These are phyloP conservation scores for Shinisaurus crocodilurus DNA, from an alignment of 2,113 vertebrate genomes.

Conservation along the genomic window DNA sequence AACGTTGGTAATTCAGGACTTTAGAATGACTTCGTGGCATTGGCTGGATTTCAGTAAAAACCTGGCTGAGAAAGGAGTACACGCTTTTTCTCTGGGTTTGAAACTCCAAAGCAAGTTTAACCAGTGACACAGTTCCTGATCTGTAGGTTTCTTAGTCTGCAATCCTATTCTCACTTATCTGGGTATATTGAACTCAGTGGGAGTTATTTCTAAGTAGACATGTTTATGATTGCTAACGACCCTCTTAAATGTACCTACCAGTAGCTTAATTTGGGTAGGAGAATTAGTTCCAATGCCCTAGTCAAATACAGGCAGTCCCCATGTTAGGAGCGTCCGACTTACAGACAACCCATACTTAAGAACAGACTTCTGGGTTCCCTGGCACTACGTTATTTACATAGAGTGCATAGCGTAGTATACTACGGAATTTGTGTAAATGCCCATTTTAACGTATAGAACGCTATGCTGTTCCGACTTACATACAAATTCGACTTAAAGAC, in stretches of 20 bases:
- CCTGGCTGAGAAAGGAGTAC: not conserved
- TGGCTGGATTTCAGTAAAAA: not conserved
- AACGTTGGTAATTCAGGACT: not conserved
- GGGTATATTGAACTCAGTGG: not conserved
- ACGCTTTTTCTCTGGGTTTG: not conserved
- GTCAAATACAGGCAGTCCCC: too few species aligned
- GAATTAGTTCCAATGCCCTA: not conserved
- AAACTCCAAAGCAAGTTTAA: not conserved
- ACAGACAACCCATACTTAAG: too few species aligned
- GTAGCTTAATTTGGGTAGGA: constrained; percentile 5
- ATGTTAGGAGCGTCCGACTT: too few species aligned
- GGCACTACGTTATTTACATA: too few species aligned
- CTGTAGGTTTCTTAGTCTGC: not conserved
- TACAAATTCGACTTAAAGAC: too few species aligned
- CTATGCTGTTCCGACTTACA: too few species aligned
- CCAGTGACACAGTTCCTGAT: constrained; percentile 19
- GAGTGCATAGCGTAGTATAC: too few species aligned
- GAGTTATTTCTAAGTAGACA: not conserved
- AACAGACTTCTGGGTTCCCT: too few species aligned
- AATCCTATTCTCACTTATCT: not conserved
- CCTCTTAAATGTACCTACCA: rapidly evolving
- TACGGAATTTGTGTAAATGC: too few species aligned
- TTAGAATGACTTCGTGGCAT: not conserved
- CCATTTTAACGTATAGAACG: too few species aligned
- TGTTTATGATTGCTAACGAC: not conserved